Evolutionary conservation across 2,888 invertebrate species (phyloP).

Genomic region (Philonicus albiceps): DNA sequence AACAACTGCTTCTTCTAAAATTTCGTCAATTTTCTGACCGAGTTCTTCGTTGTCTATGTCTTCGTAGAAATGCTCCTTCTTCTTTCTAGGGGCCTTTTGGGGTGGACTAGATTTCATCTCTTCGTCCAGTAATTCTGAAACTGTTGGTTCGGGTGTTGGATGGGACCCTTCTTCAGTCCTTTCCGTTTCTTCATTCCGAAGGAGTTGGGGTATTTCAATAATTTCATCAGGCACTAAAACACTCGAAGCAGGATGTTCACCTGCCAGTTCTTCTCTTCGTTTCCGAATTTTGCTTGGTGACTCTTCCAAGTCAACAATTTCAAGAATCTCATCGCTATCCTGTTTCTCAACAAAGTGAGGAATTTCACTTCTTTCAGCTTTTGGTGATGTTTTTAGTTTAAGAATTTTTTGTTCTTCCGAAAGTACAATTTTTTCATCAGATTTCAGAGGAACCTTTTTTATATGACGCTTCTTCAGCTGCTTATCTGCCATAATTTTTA

Average conservation of each 20-base stretch:
- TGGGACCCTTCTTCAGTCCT: background rate
- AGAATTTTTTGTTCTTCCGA: constrained; percentile 68
- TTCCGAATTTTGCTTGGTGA: constrained; percentile 61
- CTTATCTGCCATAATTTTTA: constrained; percentile 71
- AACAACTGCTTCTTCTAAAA: constrained; percentile 55
- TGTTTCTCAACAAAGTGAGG: constrained; percentile 63
- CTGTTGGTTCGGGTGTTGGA: constrained; percentile 61
- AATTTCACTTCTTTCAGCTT: constrained; percentile 66
- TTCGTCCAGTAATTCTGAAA: constrained; percentile 60
- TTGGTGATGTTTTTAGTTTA: constrained; percentile 69
- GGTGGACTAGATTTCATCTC: constrained; percentile 53
- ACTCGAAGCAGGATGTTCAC: constrained; percentile 48
- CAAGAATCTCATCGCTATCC: constrained; percentile 62
- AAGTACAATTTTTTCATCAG: constrained; percentile 64
- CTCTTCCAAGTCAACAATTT: constrained; percentile 62
- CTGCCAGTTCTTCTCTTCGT: constrained; percentile 43
- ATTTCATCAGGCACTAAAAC: constrained; percentile 61
- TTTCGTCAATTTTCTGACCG: constrained; percentile 52
- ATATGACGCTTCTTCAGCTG: constrained; percentile 66
- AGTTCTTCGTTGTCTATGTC: constrained; percentile 64
- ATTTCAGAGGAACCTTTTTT: constrained; percentile 58
- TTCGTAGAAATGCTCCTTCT: constrained; percentile 71
- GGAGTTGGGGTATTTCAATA: constrained; percentile 55
- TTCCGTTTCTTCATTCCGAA: constrained; percentile 1
- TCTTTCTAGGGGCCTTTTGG: constrained; percentile 63